phyloP scores from a whole-genome alignment of 2,888 invertebrate genomes.

The Slavum lentiscoides region DNA sequence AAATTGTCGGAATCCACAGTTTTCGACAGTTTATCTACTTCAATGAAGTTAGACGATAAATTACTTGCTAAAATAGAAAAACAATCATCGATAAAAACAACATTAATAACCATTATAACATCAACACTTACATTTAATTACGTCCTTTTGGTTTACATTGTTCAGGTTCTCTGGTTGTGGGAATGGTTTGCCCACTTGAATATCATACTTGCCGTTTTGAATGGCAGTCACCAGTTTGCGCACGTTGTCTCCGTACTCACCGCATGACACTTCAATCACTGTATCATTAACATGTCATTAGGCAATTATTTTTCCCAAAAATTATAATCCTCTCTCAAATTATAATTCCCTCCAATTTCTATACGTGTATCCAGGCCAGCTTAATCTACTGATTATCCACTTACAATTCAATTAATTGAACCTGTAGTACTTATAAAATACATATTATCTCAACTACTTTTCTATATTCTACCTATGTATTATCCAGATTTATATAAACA shows the following conservation, averaged over 20 bases:
- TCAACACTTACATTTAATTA: constrained; percentile 41
- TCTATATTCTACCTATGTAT: too few species aligned
- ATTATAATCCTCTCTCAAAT: too few species aligned
- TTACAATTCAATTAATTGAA: too few species aligned
- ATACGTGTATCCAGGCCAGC: too few species aligned
- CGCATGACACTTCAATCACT: constrained; percentile 94
- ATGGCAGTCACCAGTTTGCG: constrained; percentile 82
- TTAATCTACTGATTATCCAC: too few species aligned
- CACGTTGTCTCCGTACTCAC: constrained; percentile 92
- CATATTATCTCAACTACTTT: too few species aligned
- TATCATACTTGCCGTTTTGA: constrained; percentile 80
- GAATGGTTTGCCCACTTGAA: constrained; percentile 73
- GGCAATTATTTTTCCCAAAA: too few species aligned
- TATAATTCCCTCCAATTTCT: too few species aligned
- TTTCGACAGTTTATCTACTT: constrained; percentile 42
- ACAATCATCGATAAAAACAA: not conserved
- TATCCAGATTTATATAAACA: too few species aligned
- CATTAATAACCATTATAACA: not conserved
- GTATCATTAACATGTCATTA: not conserved
- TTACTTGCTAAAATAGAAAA: constrained; percentile 24
- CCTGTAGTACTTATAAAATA: too few species aligned
- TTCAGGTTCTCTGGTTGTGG: constrained; percentile 66
- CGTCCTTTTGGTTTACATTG: constrained; percentile 59
- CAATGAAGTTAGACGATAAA: constrained; percentile 42
- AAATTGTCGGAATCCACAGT: constrained; percentile 36